Evolutionary conservation across 1,140 invertebrate species (phyloP).

Genomic region (Neodiprion lecontei): DNA sequence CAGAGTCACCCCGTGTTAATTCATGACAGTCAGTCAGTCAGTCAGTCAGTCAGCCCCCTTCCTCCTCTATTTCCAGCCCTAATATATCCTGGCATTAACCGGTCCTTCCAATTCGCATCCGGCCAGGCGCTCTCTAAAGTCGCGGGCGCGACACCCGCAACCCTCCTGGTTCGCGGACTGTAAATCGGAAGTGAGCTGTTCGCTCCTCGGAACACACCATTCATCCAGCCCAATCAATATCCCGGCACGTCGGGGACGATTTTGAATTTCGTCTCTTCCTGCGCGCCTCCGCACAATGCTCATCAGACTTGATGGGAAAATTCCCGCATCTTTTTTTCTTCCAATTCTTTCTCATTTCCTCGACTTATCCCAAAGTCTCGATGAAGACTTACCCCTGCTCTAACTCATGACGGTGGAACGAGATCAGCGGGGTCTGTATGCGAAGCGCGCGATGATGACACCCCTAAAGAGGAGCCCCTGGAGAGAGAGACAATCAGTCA

Average conservation of each 20-base stretch:
- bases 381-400: constrained; percentile 21
- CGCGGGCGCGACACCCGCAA: not conserved
- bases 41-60: not conserved
- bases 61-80: not conserved
- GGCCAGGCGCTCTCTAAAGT: constrained; percentile 1
- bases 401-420: constrained; percentile 17
- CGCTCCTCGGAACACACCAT: not conserved
- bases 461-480: constrained; percentile 57
- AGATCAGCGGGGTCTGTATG: not conserved
- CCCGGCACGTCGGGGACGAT: no score
- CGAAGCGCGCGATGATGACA: constrained; percentile 49
- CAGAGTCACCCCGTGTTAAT: not conserved
- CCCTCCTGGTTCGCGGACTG: not conserved
- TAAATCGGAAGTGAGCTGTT: not conserved
- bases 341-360: not conserved
- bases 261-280: not conserved
- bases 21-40: not conserved
- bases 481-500: constrained; percentile 60
- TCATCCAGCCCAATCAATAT: constrained; percentile 6
- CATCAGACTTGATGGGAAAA: not conserved
- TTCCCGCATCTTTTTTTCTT: not conserved
- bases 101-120: constrained; percentile 2
- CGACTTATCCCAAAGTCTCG: constrained; percentile 12
- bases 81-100: constrained; percentile 7
- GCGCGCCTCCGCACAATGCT: not conserved